A percentile compares a stretch with the other conserved stretches of the same genome.
phyloP scores from a whole-genome alignment of 2,888 invertebrate species.

The Epinotia demarniana region DNA sequence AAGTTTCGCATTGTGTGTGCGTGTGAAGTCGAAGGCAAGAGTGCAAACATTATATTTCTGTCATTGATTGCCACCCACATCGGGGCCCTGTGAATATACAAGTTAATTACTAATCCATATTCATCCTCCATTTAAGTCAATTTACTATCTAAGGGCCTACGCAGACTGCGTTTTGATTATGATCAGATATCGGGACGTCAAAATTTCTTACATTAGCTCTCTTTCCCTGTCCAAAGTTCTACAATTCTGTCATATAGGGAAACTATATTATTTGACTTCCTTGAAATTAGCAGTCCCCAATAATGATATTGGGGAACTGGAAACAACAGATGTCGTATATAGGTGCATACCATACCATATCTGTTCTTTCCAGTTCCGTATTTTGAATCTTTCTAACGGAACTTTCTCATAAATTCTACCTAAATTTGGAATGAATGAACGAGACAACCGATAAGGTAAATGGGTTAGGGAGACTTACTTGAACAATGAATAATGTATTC shows the following conservation, averaged over 20 bases:
- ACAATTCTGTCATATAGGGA: neutral
- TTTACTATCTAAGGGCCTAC: too few species aligned
- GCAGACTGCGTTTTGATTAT: too few species aligned
- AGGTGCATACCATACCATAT: neutral
- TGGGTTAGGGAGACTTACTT: neutral
- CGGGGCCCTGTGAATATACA: too few species aligned
- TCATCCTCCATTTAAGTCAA: too few species aligned
- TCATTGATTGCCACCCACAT: too few species aligned
- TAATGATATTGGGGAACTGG: neutral
- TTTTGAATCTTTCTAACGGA: neutral
- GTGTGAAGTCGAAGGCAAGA: too few species aligned
- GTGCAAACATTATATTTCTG: too few species aligned
- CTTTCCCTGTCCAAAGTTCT: neutral
- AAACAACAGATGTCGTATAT: too few species aligned
- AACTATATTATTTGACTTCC: neutral
- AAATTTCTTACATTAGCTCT: too few species aligned
- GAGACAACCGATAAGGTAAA: neutral
- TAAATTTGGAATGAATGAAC: neutral
- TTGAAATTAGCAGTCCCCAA: neutral
- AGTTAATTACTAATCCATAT: too few species aligned
- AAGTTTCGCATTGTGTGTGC: neutral
- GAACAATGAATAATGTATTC: conserved; percentile 9
- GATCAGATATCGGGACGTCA: too few species aligned
- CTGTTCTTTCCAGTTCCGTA: neutral
- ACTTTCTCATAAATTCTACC: neutral